Base-by-base conservation (phyloP, 2,888 invertebrate genomes). In the Meiosimyza platycephala region DNA sequence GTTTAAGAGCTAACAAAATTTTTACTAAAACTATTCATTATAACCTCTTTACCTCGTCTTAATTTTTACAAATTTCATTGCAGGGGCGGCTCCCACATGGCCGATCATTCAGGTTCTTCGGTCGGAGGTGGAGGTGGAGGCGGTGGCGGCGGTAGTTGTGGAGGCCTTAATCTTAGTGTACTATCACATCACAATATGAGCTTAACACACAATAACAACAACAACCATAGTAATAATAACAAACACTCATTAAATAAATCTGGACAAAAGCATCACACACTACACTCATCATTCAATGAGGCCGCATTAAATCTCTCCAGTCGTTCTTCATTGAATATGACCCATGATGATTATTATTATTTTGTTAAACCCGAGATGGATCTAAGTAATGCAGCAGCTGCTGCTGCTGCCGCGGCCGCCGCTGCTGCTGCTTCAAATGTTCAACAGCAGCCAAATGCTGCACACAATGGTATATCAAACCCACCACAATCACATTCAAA, bases 291-390 rank as follows among this genome's bases (percentile, higher is more conserved):
- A 16, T 83, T 80, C 57, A 80, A 77, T 69, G 85, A 85, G 28
- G 76, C 84, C 15, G 84, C 79, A 22, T 75, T 84, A 69, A 84
- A 84, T 79, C 79, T 84, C 3, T 84, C 84, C 2, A 85, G 84
- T 76, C 83, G 85, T 72, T 80, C 84, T 28, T 76, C 78, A 1
- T 40, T 72, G 18, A 85, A 81, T 71, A 65, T 78, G 22, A 80
- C 77, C 72, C 75, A 76, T 62, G 87, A 85, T 33, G 84, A 85
- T 64, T 86, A 82, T 40, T 80, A 80, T 67, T 85, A 83, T 66
- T 83, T 80, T 75, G 85, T 86, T 0, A 85, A 85, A 76, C 80
- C 83, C 0, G 85, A 85, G 79, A 76, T 85, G 79, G 86, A 86
- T 76, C 76, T 82, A 54, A 63, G 70, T 28, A 60, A 7, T 52